A percentile compares a stretch with the other conserved stretches of the same genome.
phyloP scores from a whole-genome alignment of 1,140 invertebrate species.

The Ephestia elutella region DNA sequence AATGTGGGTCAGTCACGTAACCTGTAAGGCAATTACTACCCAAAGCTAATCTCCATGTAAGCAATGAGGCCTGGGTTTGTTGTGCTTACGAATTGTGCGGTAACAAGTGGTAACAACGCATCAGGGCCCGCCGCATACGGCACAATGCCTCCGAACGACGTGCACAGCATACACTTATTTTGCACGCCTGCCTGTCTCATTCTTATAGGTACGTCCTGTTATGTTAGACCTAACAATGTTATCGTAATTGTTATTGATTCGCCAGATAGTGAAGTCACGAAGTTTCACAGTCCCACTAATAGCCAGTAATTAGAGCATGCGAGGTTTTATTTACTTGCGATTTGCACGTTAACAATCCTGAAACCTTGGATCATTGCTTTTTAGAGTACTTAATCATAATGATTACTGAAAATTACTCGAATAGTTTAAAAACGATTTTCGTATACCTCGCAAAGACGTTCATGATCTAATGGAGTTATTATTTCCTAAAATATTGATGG shows the following conservation, averaged over 20 bases:
- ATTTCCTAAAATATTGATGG: too few relatives aligned
- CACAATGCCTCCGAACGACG: constrained; percentile 16
- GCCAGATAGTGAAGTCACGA: not conserved
- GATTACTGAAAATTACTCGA: too few relatives aligned
- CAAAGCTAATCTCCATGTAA: constrained; percentile 19
- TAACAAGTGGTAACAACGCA: constrained; percentile 24
- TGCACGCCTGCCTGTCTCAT: not conserved
- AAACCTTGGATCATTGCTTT: too few relatives aligned
- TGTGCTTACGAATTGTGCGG: constrained; percentile 20
- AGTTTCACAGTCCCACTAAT: not conserved
- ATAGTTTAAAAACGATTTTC: too few relatives aligned
- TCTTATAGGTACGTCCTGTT: not conserved
- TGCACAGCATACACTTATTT: constrained; percentile 13
- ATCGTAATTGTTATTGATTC: not conserved
- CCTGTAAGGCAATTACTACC: constrained; percentile 21
- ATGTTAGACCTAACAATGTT: not conserved
- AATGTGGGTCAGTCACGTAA: constrained; percentile 22
- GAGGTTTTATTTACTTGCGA: too few relatives aligned
- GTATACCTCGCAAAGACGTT: too few relatives aligned
- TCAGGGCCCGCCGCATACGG: constrained; percentile 7
- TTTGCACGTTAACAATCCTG: too few relatives aligned
- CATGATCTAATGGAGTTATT: too few relatives aligned
- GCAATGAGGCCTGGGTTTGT: constrained; percentile 1
- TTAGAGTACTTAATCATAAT: too few relatives aligned
- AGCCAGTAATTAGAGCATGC: too few relatives aligned